A percentile compares a stretch with the other conserved stretches of the same genome.
Conservation (phyloP, 2,888 invertebrate genomes). For the Nematopogon swammerdamellus region DNA sequence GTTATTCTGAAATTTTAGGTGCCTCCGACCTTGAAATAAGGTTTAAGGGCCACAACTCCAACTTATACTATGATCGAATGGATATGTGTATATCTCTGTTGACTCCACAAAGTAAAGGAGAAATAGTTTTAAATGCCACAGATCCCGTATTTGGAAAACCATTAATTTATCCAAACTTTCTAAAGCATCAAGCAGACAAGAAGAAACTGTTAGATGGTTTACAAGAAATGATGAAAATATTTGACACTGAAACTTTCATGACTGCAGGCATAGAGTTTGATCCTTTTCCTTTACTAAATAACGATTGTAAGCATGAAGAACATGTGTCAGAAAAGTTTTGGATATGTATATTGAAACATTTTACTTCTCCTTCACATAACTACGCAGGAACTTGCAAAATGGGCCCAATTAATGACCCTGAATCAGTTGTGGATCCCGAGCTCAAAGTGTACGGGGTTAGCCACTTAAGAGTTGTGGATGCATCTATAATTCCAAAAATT, state of each 20-base stretch:
- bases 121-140: constrained; percentile 35
- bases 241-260: constrained; percentile 45
- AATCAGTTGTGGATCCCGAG: constrained; percentile 37
- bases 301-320: constrained; percentile 37
- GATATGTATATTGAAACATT: constrained; percentile 44
- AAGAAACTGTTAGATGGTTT: constrained; percentile 41
- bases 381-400: constrained; percentile 48
- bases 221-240: constrained; percentile 36
- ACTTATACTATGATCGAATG: constrained; percentile 45
- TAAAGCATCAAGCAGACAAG: constrained; percentile 33
- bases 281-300: constrained; percentile 33
- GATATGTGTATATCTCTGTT: constrained; percentile 40
- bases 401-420: constrained; percentile 34
- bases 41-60: constrained; percentile 43
- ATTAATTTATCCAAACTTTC: constrained; percentile 41
- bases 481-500: constrained; percentile 45
- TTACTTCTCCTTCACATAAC: constrained; percentile 41
- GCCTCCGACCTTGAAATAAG: constrained; percentile 44
- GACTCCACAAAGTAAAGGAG: constrained; percentile 43
- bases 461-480: constrained; percentile 40
- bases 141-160: constrained; percentile 37
- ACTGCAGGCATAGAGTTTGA: constrained; percentile 38
- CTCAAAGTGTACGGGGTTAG: constrained; percentile 33
- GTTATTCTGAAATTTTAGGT: constrained; percentile 32
- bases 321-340: constrained; percentile 40